Base-by-base conservation (phyloP, 2,113 vertebrate genomes). In the Chaetodon auriga region DNA sequence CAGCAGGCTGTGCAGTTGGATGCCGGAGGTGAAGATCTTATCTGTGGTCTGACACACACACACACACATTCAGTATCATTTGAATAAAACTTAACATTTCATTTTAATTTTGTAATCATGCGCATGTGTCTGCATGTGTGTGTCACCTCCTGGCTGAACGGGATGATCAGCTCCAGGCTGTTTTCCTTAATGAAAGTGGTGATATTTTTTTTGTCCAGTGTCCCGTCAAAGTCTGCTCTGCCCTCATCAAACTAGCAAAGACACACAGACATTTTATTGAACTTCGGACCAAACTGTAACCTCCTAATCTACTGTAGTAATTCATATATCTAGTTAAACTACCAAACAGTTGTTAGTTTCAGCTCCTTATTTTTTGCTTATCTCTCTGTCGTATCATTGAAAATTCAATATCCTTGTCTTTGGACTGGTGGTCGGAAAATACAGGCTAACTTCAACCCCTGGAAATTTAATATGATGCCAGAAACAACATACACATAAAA, bases 1-100 rank as follows among this genome's bases (percentile, higher is more conserved):
- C 43, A 99, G 95, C 88, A 99, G 93, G 83, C 95, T 89, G 90
- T 99, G 98, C 63, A 96, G 92, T 5, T 76, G 93, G 77, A 98
- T 92, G 68, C 85, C 95, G 35, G 96, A 96, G 7, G 57, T 21
- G 2, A 98, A 99, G 86, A 99, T 98, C 89, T 92, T 93, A 0
- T 92, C 75, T 2, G 95, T 94, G 0, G 90, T 96, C 97, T 99
- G 83, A 60, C 73, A n/a, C 30, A 30, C 36, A 73, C 53, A 75
- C 35, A 62, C 43, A 70, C 36, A 73, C 53, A 81, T 0, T 36
- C 5, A 62, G 19, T 2, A 9, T 30, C 3, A 54, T n/a, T 66
- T 55, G 8, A 64, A 58, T 15, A 36, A 54, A 0, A 46, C n/a
- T 14, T 30, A 7, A 55, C 1, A 48, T 62, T 19, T 78, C 2